A percentile compares a stretch with the other conserved stretches of the same genome.
These are phyloP conservation scores for Trilocha varians DNA, from an alignment of 2,888 invertebrate species.

Conservation along the genomic window DNA sequence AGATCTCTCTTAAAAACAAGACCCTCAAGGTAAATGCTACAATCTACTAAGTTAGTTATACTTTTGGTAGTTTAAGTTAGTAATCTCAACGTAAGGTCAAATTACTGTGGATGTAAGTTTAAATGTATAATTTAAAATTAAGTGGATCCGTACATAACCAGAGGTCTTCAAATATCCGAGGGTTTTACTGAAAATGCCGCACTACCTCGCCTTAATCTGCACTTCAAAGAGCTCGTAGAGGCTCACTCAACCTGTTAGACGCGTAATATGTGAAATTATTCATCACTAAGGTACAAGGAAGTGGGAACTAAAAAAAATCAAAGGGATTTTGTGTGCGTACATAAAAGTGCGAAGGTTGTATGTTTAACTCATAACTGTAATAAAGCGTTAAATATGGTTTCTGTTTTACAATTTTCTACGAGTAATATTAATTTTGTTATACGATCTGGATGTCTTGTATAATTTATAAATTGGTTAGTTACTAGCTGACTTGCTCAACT, in stretches of 20 bases:
- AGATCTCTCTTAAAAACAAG: no score
- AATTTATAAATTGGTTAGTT: no score
- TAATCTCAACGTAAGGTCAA: not conserved
- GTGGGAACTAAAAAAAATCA: not conserved
- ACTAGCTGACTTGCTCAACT: no score
- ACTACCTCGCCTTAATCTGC: slow-evolving; percentile 21
- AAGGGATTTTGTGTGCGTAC: not conserved
- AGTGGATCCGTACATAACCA: not conserved
- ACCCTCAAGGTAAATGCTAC: no score
- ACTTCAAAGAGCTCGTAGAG: slow-evolving; percentile 26
- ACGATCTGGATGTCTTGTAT: no score
- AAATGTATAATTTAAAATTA: not conserved
- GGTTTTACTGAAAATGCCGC: slow-evolving; percentile 14
- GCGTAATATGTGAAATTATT: not conserved
- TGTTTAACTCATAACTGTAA: no score
- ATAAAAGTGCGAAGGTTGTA: no score
- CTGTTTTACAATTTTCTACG: no score
- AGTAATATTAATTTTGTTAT: no score
- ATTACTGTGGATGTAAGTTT: not conserved
- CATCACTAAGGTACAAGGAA: not conserved
- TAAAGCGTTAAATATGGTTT: no score
- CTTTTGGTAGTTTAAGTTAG: not conserved
- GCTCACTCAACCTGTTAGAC: slow-evolving; percentile 12
- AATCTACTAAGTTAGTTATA: not conserved
- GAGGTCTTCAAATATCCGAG: not conserved